Conservation (phyloP, 2,888 invertebrate species). For the Tetranychus truncatus region DNA sequence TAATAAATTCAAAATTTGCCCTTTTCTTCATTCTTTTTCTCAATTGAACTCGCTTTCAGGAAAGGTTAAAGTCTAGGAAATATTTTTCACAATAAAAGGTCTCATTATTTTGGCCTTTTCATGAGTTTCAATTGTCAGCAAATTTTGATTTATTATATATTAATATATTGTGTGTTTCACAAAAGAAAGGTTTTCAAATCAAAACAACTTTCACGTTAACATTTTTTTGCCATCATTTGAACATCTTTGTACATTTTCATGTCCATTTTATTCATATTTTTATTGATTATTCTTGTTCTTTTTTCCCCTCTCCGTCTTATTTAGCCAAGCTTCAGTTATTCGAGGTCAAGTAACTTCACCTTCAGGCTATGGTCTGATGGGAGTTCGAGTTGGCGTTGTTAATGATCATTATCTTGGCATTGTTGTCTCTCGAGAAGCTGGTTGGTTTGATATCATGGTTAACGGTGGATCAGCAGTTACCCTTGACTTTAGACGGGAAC, state of each 20-base stretch:
- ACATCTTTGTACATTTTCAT: too few relatives aligned
- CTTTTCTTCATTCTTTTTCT: too few relatives aligned
- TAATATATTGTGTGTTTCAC: too few relatives aligned
- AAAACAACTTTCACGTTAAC: too few relatives aligned
- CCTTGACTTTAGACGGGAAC: conserved; percentile 82
- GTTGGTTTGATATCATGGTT: conserved; percentile 86
- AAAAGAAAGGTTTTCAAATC: too few relatives aligned
- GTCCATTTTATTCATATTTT: not conserved
- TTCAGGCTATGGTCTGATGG: conserved; percentile 85
- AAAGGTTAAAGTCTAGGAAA: too few relatives aligned
- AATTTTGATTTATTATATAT: too few relatives aligned
- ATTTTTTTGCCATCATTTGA: too few relatives aligned
- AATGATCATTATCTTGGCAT: conserved; percentile 74
- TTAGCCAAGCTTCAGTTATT: conserved; percentile 95
- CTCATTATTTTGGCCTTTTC: not conserved
- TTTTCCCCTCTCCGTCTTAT: not conserved
- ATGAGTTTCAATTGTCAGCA: too few relatives aligned
- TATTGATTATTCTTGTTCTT: not conserved
- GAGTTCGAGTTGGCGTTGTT: conserved; percentile 88
- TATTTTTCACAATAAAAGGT: not conserved
- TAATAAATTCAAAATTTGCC: too few relatives aligned
- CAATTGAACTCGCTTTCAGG: too few relatives aligned
- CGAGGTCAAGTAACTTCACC: conserved; percentile 86
- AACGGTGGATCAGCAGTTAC: conserved; percentile 96
- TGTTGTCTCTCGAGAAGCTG: conserved; percentile 39